Percentiles rank a stretch among this genome's conserved stretches.
These are phyloP conservation scores for Oscheius myriophilus DNA, from an alignment of 2,888 invertebrate genomes.

Conservation along the genomic window DNA sequence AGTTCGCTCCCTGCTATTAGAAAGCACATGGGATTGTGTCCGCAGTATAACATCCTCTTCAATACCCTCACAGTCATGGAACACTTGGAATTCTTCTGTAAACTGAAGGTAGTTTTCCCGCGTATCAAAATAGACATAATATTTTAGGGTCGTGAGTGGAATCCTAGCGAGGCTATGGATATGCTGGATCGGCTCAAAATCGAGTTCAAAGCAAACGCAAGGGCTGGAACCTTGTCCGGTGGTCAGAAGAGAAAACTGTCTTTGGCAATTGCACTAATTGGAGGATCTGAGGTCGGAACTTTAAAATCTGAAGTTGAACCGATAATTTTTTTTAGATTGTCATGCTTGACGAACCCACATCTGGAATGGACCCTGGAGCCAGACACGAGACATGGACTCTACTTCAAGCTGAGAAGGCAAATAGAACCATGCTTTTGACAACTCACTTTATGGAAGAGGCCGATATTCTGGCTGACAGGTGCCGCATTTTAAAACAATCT, in stretches of 20 bases:
- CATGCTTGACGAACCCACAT: constrained; percentile 68
- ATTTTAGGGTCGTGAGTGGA: constrained; percentile 77
- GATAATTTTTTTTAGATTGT: no score
- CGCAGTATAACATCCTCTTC: constrained; percentile 85
- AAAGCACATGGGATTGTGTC: constrained; percentile 83
- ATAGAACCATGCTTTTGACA: constrained; percentile 80
- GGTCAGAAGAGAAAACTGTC: constrained; percentile 84
- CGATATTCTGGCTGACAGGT: constrained; percentile 82
- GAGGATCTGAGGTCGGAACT: constrained; percentile 76
- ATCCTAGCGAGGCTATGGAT: constrained; percentile 77
- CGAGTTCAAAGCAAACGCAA: constrained; percentile 44
- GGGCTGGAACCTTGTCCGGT: constrained; percentile 75
- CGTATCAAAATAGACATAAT: no score
- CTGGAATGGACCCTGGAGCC: constrained; percentile 76
- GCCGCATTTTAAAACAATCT: background rate
- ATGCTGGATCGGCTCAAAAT: constrained; percentile 77
- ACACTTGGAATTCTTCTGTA: constrained; percentile 84
- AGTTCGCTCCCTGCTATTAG: constrained; percentile 71
- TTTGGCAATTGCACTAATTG: constrained; percentile 82
- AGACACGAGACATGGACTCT: constrained; percentile 81
- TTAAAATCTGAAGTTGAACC: background rate
- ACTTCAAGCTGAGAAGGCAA: constrained; percentile 76
- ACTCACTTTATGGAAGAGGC: constrained; percentile 93
- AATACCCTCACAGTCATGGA: constrained; percentile 84
- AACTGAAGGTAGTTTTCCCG: constrained; percentile 63